Evolutionary conservation across 2,797 vertebrate species (phyloP).

Genomic region (Bradypodion pumilum): DNA sequence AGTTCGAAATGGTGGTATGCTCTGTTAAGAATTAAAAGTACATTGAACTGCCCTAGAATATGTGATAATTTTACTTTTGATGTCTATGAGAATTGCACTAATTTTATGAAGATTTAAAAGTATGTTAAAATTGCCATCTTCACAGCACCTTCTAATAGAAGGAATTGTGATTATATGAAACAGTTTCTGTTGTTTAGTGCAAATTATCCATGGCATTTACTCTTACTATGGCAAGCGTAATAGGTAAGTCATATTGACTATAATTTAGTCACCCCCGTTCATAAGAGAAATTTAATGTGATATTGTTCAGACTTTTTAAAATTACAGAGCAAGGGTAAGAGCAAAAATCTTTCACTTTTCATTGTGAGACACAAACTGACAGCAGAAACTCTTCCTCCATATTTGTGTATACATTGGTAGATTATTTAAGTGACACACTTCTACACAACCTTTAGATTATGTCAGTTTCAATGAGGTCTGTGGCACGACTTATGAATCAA

Average conservation of each 20-base stretch:
- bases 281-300: not conserved
- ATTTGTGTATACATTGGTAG: not conserved
- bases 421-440: not conserved
- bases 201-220: not conserved
- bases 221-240: not conserved
- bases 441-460: not conserved
- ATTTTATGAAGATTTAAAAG: constrained; percentile 1
- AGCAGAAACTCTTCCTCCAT: not conserved
- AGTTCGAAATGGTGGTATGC: constrained; percentile 9
- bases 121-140: not conserved
- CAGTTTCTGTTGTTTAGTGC: constrained; percentile 5
- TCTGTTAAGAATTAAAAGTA: constrained; percentile 19
- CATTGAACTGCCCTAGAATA: constrained; percentile 20
- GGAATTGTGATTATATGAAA: constrained; percentile 1
- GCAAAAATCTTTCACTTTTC: not conserved
- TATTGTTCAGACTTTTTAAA: not conserved
- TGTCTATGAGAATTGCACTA: constrained; percentile 15
- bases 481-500: not conserved
- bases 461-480: not conserved
- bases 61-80: constrained; percentile 18
- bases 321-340: not conserved
- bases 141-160: not conserved
- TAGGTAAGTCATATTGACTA: not conserved
- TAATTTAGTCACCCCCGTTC: not conserved
- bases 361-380: not conserved